These are phyloP conservation scores for Crossocerus cetratus DNA, from an alignment of 2,888 invertebrate genomes.

Conservation along the genomic window DNA sequence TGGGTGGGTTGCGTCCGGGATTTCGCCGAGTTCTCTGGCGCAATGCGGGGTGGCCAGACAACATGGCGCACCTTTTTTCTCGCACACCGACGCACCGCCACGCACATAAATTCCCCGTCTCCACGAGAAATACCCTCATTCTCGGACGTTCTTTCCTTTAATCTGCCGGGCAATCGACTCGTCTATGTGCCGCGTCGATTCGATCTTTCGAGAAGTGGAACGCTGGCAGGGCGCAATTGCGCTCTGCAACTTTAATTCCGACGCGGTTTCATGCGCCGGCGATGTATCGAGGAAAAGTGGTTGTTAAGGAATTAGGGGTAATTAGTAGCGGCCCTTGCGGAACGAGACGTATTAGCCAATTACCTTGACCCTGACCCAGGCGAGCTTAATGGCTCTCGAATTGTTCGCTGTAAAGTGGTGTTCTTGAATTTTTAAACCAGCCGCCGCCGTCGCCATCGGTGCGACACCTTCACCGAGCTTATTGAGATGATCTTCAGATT, in stretches of 20 bases:
- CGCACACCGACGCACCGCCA: slow-evolving; percentile 14
- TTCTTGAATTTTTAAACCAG: slow-evolving; percentile 28
- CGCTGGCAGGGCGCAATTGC: no score
- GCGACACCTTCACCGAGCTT: not conserved
- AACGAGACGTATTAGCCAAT: slow-evolving; percentile 25
- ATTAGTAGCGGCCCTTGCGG: not conserved
- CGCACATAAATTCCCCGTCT: not conserved
- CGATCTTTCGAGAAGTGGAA: no score
- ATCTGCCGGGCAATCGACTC: no score
- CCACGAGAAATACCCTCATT: no score
- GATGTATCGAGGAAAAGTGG: not conserved
- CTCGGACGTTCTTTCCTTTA: no score
- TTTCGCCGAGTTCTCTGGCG: slow-evolving; percentile 73
- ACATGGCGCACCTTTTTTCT: slow-evolving; percentile 70
- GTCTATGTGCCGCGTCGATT: no score
- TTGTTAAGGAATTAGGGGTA: no score
- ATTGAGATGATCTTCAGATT: not conserved
- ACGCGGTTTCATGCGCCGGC: not conserved
- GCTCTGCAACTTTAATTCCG: no score
- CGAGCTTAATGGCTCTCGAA: slow-evolving; percentile 21
- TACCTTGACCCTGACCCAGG: slow-evolving; percentile 32
- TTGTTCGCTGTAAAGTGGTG: slow-evolving; percentile 26
- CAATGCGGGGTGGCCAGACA: slow-evolving; percentile 74
- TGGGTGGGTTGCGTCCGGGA: slow-evolving; percentile 55
- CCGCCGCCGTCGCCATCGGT: not conserved